These are phyloP conservation scores for Drosophila kuntzei DNA, from an alignment of 2,888 invertebrate genomes.

Conservation along the genomic window DNA sequence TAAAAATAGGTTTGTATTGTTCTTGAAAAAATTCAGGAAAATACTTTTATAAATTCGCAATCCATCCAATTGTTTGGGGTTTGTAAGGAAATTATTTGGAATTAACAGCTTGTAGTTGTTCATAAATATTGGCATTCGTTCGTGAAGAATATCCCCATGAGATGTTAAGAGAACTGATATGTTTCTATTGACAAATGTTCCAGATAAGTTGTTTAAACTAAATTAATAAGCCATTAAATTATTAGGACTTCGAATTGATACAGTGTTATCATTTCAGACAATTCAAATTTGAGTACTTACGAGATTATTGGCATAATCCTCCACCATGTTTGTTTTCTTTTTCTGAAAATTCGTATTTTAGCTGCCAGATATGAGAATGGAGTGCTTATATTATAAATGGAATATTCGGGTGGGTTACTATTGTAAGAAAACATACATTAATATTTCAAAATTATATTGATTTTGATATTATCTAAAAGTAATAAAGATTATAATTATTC, in stretches of 20 bases:
- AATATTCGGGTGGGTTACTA: constrained; percentile 47
- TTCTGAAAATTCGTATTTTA: constrained; percentile 75
- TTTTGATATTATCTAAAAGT: neutral
- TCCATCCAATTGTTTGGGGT: constrained; percentile 19
- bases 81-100: constrained; percentile 48
- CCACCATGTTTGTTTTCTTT: constrained; percentile 77
- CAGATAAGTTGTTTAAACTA: constrained; percentile 78
- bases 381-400: constrained; percentile 77
- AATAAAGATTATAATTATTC: neutral
- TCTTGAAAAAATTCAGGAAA: constrained; percentile 3
- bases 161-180: constrained; percentile 81
- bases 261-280: too few relatives aligned
- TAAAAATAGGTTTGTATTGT: constrained; percentile 7
- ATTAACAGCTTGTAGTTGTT: constrained; percentile 65
- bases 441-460: neutral
- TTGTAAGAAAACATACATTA: neutral
- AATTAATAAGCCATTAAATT: too few relatives aligned
- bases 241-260: too few relatives aligned
- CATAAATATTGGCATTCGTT: constrained; percentile 53
- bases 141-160: constrained; percentile 73
- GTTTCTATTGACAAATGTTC: constrained; percentile 74
- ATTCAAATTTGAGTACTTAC: constrained; percentile 58
- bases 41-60: neutral
- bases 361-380: constrained; percentile 79
- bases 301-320: constrained; percentile 75